Evolutionary conservation across 2,888 invertebrate genomes (phyloP), one percentile per base, ranked within the genome.

Genomic region (Chymomyza procnemis): DNA sequence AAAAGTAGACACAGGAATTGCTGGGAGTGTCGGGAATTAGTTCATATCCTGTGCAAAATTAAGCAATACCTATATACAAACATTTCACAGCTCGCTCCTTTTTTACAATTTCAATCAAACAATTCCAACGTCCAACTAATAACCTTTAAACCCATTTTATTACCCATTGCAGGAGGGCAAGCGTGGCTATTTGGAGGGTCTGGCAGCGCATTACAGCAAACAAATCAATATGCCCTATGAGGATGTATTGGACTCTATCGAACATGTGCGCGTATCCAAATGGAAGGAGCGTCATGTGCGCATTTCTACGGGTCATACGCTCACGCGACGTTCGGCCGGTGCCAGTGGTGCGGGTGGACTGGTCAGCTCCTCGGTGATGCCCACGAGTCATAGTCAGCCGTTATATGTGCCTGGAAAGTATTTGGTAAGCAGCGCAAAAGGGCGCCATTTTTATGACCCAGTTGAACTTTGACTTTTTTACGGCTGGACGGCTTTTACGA

Each of bases 351-450:
- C 89, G 57, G 79, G 75, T 5, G 75, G 79, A 0, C 72, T 85
- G 63, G 73, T 82, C 16, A 74, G 88, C 68, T 88, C 81, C 88
- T 93, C 93, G 86, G 93, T 93, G 85, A 92, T 95, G 89, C 95
- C 95, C 78, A 94, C 95, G 71, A 95, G 95, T 87, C 95, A 95
- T 91, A 95, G 95, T 74, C 96, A 96, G 91, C 96, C 96, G 73
- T 94, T 96, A 91, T 97, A 97, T 92, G 96, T 96, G 89, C 97
- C 97, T 87, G 97, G 97, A 90, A 97, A 97, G 93, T 97, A 97
- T 93, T 96, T 95, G 93, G 96, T 96, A 92, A 95, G 95, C 92
- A 65, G 14, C n/a, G 16, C 16, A n/a, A n/a, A n/a, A 50, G 16
- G 16, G 50, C 19, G 14, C 34, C 50, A 50, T 19, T 18, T 50